Evolutionary conservation across 2,888 invertebrate species (phyloP), one percentile per base, ranked within the genome.

Genomic region (Hemaris fuciformis): DNA sequence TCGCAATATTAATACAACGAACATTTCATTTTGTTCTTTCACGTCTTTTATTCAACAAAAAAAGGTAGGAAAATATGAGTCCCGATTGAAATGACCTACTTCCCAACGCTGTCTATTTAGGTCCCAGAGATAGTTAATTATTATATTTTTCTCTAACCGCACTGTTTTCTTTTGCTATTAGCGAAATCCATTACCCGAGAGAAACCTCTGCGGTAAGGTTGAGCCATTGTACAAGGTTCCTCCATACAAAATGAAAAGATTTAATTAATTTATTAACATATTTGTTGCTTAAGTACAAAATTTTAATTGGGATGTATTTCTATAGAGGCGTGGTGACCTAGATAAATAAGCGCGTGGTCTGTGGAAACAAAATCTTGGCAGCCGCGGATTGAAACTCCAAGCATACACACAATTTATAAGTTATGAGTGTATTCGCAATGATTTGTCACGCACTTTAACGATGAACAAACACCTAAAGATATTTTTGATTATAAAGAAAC

Each of bases 1-100:
- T 59, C n/a, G 23, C 38, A 60, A 61, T 62, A 63, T 34, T 57
- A 57, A 62, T 10, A 65, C 42, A 61, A 60, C 25, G 38, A 48
- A 48, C 27, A 48, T 48, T 48, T 48, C 25, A 48, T 48, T 48
- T 15, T 27, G 15, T 27, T 27, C 48, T 27, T 48, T 48, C 48
- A 48, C 18, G 27, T 27, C 27, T 48, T 48, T 48, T 27, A 48
- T 48, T 48, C 18, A 48, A 48, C 48, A 48, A 48, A 48, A 34
- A 43, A 27, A 48, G 15, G 27, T 48, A 48, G 48, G 27, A 27
- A 48, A 48, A 48, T 25, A 48, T 48, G 15, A 27, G 27, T 27
- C 27, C 15, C 48, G 25, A 48, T 48, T 27, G 48, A 48, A 48
- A 48, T 48, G 48, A 27, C 48, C 48, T 48, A 48, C 27, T 48